Conservation (phyloP, 2,113 vertebrate genomes). For the Cephalopterus ornatus region DNA sequence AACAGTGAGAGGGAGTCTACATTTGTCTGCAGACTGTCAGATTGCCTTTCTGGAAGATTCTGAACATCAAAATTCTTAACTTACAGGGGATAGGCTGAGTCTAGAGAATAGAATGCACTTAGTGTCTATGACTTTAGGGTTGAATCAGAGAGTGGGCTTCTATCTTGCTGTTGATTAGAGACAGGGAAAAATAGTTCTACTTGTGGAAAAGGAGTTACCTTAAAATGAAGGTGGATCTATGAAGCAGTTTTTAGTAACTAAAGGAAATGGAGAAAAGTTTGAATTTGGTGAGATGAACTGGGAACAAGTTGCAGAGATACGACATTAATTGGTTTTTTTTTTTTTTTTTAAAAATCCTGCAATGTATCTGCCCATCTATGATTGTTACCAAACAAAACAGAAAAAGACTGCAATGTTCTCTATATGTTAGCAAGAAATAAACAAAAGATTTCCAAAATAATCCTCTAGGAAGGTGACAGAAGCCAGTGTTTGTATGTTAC, state of each 20-base stretch:
- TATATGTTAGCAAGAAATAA: background rate
- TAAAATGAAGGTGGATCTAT: background rate
- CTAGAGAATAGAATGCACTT: background rate
- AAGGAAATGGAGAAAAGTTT: background rate
- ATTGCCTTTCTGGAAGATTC: background rate
- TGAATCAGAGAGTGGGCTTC: background rate
- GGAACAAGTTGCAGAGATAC: background rate
- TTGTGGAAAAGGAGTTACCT: background rate
- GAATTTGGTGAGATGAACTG: background rate
- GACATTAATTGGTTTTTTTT: background rate
- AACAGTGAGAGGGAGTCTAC: background rate
- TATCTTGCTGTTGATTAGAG: background rate
- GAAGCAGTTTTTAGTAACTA: background rate
- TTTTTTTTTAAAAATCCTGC: background rate
- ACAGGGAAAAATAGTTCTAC: background rate
- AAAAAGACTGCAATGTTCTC: background rate
- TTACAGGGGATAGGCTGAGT: background rate
- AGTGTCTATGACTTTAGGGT: background rate
- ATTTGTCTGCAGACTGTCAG: background rate
- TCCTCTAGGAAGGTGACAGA: background rate
- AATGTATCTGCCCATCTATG: accelerated
- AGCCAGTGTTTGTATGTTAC: background rate
- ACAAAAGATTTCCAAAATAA: background rate
- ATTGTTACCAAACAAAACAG: background rate
- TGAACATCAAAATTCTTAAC: background rate